phyloP scores from a whole-genome alignment of 2,797 vertebrate species.

The Manis javanica region DNA sequence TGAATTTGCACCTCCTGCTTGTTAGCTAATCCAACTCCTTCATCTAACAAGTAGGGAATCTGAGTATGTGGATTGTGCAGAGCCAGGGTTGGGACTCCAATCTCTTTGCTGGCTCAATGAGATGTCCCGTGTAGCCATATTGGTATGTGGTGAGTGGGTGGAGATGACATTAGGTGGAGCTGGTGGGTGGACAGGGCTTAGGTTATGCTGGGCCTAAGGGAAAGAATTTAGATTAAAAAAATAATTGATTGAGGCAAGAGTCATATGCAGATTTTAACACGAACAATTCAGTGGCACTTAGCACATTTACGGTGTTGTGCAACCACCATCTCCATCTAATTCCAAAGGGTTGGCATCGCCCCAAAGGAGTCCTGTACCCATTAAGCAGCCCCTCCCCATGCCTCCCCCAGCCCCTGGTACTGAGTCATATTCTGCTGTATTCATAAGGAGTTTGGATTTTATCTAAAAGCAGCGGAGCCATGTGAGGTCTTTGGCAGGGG shows the following conservation, averaged over 20 bases:
- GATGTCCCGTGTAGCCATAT: not conserved
- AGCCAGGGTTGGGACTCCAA: not conserved
- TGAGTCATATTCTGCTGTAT: fast-evolving
- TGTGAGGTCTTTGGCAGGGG: not conserved
- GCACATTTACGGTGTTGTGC: fast-evolving
- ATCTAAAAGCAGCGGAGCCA: not conserved
- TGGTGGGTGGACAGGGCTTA: not conserved
- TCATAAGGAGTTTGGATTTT: not conserved
- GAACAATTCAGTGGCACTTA: not conserved
- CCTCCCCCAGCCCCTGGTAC: not conserved
- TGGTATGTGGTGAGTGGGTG: not conserved
- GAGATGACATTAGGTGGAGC: not conserved
- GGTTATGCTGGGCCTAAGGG: not conserved
- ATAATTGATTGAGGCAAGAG: not conserved
- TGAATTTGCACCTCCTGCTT: not conserved
- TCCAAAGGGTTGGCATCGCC: not conserved
- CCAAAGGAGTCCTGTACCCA: not conserved
- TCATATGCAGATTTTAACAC: not conserved
- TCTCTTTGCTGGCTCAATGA: not conserved
- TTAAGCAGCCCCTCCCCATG: fast-evolving
- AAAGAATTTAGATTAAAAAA: not conserved
- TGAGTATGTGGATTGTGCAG: not conserved
- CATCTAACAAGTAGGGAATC: not conserved
- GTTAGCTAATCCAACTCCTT: not conserved
- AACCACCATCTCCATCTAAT: not conserved